phyloP scores from a whole-genome alignment of 2,888 invertebrate species.

The Gymnoscelis rufifasciata region DNA sequence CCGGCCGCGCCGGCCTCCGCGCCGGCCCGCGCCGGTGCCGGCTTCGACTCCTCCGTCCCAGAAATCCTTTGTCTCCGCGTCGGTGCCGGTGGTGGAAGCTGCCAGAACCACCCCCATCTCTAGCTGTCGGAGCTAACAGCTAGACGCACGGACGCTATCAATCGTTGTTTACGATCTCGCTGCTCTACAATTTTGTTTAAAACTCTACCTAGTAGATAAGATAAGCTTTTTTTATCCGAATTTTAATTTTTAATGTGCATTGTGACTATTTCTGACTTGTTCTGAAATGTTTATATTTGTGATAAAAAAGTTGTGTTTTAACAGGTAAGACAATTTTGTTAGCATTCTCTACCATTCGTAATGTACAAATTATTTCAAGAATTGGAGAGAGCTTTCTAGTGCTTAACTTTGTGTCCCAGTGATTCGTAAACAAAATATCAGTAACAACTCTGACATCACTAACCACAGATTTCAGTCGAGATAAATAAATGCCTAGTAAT shows the following conservation, averaged over 20 bases:
- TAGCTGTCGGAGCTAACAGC: conserved; percentile 24
- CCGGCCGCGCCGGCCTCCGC: conserved; percentile 45
- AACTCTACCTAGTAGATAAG: conserved; percentile 23
- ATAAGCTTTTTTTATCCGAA: conserved; percentile 22
- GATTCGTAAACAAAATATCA: background rate
- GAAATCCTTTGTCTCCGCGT: conserved; percentile 22
- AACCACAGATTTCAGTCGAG: background rate
- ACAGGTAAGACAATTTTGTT: conserved; percentile 12
- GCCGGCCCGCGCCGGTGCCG: conserved; percentile 52
- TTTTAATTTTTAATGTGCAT: conserved; percentile 17
- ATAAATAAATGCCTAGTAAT: background rate
- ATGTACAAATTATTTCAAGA: too few species aligned
- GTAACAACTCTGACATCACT: background rate
- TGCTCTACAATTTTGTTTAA: conserved; percentile 27
- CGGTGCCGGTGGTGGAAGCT: conserved; percentile 27
- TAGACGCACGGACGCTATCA: conserved; percentile 22
- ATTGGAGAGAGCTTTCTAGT: too few species aligned
- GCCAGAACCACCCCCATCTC: conserved; percentile 32
- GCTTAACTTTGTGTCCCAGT: background rate
- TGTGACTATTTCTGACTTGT: too few species aligned
- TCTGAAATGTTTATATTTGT: too few species aligned
- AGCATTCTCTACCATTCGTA: background rate
- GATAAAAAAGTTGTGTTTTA: background rate
- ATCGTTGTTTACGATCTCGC: conserved; percentile 24
- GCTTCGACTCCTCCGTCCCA: background rate